Percentiles rank a stretch among this genome's conserved stretches.
These are phyloP conservation scores for Etheostoma cragini DNA, from an alignment of 2,113 vertebrate species.

Conservation along the genomic window DNA sequence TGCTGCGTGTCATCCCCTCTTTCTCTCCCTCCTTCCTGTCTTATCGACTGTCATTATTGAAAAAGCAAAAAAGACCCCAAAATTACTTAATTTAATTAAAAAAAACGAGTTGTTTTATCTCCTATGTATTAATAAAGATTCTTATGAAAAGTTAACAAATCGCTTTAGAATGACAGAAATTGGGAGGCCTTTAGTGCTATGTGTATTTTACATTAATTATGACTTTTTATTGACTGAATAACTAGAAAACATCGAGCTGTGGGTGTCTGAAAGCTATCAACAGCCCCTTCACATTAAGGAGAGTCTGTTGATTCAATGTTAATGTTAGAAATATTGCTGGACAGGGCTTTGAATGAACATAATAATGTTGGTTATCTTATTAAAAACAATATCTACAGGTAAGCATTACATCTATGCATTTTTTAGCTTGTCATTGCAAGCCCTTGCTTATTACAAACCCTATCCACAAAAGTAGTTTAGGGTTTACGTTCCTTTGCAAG, in stretches of 20 bases:
- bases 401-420: neutral
- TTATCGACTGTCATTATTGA: too few relatives aligned
- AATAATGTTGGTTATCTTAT: neutral
- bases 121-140: neutral
- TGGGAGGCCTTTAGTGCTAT: neutral
- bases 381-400: constrained; percentile 9
- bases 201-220: neutral
- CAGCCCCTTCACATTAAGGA: neutral
- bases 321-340: neutral
- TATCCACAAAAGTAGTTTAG: neutral
- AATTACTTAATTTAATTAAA: too few relatives aligned
- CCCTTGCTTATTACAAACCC: neutral
- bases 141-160: neutral
- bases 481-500: neutral
- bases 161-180: neutral
- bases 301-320: too few relatives aligned
- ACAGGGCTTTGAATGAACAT: neutral
- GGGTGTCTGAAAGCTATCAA: neutral
- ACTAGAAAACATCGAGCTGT: neutral
- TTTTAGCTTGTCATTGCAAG: neutral
- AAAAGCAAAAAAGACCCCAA: too few relatives aligned
- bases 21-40: too few relatives aligned
- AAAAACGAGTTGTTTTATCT: neutral
- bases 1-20: too few relatives aligned
- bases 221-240: neutral